Conservation (phyloP, 2,113 vertebrate genomes). For the Caracal caracal region DNA sequence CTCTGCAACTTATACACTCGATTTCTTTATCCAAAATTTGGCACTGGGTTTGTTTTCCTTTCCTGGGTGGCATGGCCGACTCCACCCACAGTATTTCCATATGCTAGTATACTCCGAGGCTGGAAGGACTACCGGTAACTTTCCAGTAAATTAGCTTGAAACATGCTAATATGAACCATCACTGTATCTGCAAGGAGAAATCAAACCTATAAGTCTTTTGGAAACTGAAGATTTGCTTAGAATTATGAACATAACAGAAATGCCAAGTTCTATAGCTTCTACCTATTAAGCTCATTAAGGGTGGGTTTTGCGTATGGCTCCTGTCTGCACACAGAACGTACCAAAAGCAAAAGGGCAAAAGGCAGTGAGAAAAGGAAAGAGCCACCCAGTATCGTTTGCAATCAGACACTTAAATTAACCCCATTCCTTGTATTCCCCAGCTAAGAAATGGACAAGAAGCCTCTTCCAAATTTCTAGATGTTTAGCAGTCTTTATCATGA, state of each 20-base stretch:
- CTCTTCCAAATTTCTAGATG: not conserved
- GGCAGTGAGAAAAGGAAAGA: not conserved
- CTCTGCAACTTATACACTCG: not conserved
- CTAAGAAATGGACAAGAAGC: not conserved
- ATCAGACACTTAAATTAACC: not conserved
- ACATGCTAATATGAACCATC: not conserved
- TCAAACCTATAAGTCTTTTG: not conserved
- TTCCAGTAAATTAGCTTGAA: not conserved
- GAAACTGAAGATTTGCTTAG: not conserved
- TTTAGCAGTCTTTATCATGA: not conserved
- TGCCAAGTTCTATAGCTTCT: not conserved
- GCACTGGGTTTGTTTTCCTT: not conserved
- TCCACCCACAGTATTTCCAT: not conserved
- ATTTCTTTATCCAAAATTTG: not conserved
- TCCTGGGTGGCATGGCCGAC: not conserved
- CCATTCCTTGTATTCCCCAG: not conserved
- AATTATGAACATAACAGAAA: not conserved
- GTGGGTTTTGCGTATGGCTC: not conserved
- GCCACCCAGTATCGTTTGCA: not conserved
- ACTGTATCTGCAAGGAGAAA: not conserved
- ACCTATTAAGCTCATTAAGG: not conserved
- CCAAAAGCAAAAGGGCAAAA: not conserved
- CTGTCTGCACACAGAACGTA: not conserved
- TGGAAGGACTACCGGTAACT: not conserved
- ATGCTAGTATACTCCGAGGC: not conserved